Conservation (phyloP, 2,888 invertebrate species). For the Troides helena region DNA sequence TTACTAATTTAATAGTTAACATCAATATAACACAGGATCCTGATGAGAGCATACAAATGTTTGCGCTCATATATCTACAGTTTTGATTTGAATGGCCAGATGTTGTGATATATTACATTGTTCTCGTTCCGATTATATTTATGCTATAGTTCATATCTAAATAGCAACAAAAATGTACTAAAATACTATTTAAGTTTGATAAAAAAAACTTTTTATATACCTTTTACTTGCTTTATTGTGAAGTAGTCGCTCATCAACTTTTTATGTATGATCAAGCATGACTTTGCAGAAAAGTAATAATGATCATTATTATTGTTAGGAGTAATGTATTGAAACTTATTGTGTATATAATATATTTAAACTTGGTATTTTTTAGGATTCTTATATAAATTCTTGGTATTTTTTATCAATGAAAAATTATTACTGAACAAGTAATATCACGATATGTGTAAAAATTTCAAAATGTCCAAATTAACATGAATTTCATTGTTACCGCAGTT, state of each 20-base stretch:
- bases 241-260: too few species aligned
- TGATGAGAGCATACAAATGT: slow-evolving; percentile 9
- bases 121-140: not conserved
- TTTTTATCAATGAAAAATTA: not conserved
- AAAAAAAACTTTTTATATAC: too few species aligned
- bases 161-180: too few species aligned
- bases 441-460: not conserved
- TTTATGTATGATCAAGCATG: too few species aligned
- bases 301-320: too few species aligned
- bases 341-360: too few species aligned
- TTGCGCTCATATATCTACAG: not conserved
- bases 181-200: too few species aligned
- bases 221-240: too few species aligned
- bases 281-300: too few species aligned
- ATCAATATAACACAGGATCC: slow-evolving; percentile 4
- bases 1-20: slow-evolving; percentile 36
- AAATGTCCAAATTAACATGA: slow-evolving; percentile 43
- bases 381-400: not conserved
- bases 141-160: too few species aligned
- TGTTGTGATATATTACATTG: not conserved
- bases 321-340: too few species aligned
- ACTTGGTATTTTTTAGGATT: not conserved
- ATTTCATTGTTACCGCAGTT: slow-evolving; percentile 41
- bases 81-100: not conserved
- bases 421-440: not conserved